Evolutionary conservation across 2,888 invertebrate genomes (phyloP).

Genomic region (Sarcophaga carnaria): DNA sequence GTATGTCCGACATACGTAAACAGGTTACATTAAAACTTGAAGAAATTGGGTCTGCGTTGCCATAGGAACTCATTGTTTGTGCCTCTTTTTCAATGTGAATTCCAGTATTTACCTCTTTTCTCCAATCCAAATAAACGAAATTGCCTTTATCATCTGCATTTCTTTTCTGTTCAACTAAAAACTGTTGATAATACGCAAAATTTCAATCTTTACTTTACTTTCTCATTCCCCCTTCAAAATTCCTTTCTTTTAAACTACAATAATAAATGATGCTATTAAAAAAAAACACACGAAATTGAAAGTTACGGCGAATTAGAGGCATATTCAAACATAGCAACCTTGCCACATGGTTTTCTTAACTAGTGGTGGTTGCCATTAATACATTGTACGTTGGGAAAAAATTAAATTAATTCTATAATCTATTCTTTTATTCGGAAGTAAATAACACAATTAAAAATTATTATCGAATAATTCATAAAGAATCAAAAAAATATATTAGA

Average conservation of each 20-base stretch:
- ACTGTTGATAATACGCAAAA: slow-evolving; percentile 21
- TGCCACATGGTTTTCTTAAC: not conserved
- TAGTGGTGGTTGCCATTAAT: no score
- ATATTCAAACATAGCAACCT: not conserved
- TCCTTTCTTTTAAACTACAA: not conserved
- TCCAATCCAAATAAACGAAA: not conserved
- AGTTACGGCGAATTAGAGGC: slow-evolving; percentile 25
- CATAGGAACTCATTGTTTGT: slow-evolving; percentile 68
- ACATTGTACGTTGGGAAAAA: no score
- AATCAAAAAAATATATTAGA: no score
- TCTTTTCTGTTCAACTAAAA: not conserved
- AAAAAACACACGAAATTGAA: not conserved
- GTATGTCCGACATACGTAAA: slow-evolving; percentile 90
- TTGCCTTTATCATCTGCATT: not conserved
- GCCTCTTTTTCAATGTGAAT: not conserved
- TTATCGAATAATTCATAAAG: no score
- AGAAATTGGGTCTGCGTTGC: slow-evolving; percentile 83
- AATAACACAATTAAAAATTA: no score
- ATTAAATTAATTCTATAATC: no score
- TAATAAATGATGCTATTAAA: not conserved
- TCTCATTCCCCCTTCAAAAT: no score
- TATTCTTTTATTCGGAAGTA: no score
- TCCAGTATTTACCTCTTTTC: not conserved
- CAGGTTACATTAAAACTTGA: slow-evolving; percentile 86
- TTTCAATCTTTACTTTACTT: no score